Conservation (phyloP, 2,113 vertebrate species). For the Centropus unirufus region DNA sequence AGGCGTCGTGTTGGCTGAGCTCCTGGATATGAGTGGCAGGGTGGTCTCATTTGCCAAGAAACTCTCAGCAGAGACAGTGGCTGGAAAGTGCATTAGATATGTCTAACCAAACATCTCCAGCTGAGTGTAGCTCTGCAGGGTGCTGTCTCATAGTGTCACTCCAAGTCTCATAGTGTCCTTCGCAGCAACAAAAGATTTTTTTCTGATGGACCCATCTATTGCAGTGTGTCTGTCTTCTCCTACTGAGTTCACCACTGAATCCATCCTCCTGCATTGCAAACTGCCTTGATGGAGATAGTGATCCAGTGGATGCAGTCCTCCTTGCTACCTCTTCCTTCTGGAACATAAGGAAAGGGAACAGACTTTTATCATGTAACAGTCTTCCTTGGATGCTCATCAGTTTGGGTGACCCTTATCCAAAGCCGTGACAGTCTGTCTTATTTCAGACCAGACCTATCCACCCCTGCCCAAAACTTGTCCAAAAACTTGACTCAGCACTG, state of each 20-base stretch:
- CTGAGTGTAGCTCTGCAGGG: neutral
- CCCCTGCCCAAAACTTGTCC: neutral
- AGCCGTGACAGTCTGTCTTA: neutral
- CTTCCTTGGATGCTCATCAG: neutral
- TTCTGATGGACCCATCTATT: neutral
- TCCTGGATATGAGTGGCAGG: constrained; percentile 11
- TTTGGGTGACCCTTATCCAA: neutral
- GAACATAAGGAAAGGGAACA: neutral
- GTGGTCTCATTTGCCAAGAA: neutral
- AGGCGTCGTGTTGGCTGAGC: neutral
- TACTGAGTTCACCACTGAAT: neutral
- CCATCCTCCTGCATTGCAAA: neutral
- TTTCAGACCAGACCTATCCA: neutral
- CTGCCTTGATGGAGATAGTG: neutral
- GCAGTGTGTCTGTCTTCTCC: neutral
- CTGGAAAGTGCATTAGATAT: neutral
- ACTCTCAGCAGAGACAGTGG: constrained; percentile 4
- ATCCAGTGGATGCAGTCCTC: neutral
- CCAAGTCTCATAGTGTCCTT: neutral
- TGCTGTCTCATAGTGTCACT: neutral
- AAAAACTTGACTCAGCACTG: neutral
- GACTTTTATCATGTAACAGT: neutral
- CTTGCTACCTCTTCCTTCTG: neutral
- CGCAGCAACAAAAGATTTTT: neutral
- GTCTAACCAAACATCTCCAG: neutral